Base-by-base conservation (phyloP, 1,140 invertebrate genomes). In the Mizuhopecten yessoensis region DNA sequence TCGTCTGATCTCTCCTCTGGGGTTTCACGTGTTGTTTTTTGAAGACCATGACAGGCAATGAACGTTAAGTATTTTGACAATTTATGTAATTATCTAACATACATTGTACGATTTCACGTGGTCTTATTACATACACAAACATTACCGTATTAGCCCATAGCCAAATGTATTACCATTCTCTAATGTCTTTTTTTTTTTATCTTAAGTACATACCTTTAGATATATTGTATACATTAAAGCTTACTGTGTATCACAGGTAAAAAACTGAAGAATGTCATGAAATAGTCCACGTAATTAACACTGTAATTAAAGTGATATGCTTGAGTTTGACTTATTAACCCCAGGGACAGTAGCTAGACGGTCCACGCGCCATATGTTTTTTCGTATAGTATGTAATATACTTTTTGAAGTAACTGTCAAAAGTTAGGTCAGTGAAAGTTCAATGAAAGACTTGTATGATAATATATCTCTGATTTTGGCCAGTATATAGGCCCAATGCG, bases 91-190 rank as follows among this genome's bases (percentile, higher is more conserved):
- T 23, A 75, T n/a, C n/a, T 75, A 75, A n/a, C 29, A 29, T 75
- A 75, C 57, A 75, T 29, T 75, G 57, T 29, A 75, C 15, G 1
- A 75, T 75, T 29, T 75, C 57, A 29, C 20, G n/a, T 0, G 5
- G 29, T 29, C 23, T 75, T 75, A 75, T 75, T 29, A 75, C 57
- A 75, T 29, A 75, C 29, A 75, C 57, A 75, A 75, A 75, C 57
- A 75, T 75, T 29, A n/a, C n/a, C 57, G 57, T 75, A 75, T 75
- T 75, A n/a, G 57, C 57, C 57, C 29, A 29, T 75, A 75, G 57
- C 57, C n/a, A 75, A 75, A 75, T n/a, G 29, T n/a, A 29, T 75
- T 9, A 75, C 57, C 29, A 29, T 7, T n/a, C n/a, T n/a, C n/a
- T n/a, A n/a, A n/a, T n/a, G n/a, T n/a, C n/a, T n/a, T n/a, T 75